Evolutionary conservation across 1,140 invertebrate species (phyloP), one percentile per base, ranked within the genome.

Genomic region (Drosophila mojavensis): DNA sequence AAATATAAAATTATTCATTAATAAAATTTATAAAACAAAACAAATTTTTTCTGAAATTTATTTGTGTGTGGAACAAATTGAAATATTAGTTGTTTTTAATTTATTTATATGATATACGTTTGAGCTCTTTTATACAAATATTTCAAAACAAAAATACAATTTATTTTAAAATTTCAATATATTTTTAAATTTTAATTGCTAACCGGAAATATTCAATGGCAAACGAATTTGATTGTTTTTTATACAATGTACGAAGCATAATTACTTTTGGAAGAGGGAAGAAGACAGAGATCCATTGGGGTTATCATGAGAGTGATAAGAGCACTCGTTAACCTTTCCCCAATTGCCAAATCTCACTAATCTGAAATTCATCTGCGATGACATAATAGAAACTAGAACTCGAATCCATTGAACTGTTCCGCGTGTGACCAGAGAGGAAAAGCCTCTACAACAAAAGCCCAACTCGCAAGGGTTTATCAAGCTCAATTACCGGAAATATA

Each of bases 121-220:
- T 24, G 1, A 24, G 20, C 20, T 24, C 20, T 24, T 24, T 24
- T 24, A 24, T 24, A 24, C 20, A 3, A 24, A 3, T 24, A 2
- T 24, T 24, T 24, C 20, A 24, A 24, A 24, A 24, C 20, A 24
- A 24, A 2, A 24, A 24, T 24, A 0, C 20, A 24, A 24, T 24
- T 24, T 24, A 24, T 1, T 0, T 24, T 24, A 0, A 24, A 24
- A 24, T 24, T 24, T 24, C 1, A 24, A 24, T 24, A 1, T 24
- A 24, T 3, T 30, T 30, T 30, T 30, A 26, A 20, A 26, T n/a
- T 28, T 6, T 5, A 66, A 81, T 81, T 67, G 48, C 60, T 51
- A 88, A 83, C 84, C 83, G 83, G 83, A 86, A 86, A 88, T 60
- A 41, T 68, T 82, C 69, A 82, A 82, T 79, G 67, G 26, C 69